Evolutionary conservation across 2,797 vertebrate genomes (phyloP).

Genomic region (Sarcoramphus papa): DNA sequence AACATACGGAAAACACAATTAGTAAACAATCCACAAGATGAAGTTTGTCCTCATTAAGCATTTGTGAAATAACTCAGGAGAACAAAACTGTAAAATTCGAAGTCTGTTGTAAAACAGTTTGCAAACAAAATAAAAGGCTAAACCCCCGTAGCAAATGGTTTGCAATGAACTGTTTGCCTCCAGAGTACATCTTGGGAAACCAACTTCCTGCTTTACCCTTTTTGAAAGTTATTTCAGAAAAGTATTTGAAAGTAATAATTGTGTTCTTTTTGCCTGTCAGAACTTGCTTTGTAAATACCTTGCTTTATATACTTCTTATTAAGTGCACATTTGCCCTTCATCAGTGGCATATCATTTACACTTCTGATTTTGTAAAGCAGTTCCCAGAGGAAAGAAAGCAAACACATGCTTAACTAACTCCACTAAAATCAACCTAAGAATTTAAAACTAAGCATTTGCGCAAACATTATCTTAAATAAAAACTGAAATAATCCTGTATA

Average conservation of each 20-base stretch:
- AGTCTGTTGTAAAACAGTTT: neutral
- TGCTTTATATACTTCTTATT: neutral
- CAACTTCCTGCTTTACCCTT: neutral
- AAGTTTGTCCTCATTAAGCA: neutral
- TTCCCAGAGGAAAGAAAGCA: neutral
- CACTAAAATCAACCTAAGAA: neutral
- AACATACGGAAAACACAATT: slow-evolving; percentile 18
- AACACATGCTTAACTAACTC: neutral
- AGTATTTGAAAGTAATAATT: neutral
- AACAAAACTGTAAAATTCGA: neutral
- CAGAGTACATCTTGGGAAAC: neutral
- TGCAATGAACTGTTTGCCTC: neutral
- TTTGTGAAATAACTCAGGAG: neutral
- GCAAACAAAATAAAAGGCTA: neutral
- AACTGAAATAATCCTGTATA: neutral
- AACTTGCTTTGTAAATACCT: neutral
- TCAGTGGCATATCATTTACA: neutral
- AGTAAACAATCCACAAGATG: neutral
- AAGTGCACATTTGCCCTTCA: neutral
- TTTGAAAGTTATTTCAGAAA: neutral
- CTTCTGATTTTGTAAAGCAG: neutral
- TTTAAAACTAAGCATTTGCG: neutral
- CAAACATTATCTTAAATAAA: neutral
- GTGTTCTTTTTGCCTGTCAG: neutral
- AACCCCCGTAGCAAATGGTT: neutral